Evolutionary conservation across 2,888 invertebrate species (phyloP).

Genomic region (Hofmannophila pseudospretella): DNA sequence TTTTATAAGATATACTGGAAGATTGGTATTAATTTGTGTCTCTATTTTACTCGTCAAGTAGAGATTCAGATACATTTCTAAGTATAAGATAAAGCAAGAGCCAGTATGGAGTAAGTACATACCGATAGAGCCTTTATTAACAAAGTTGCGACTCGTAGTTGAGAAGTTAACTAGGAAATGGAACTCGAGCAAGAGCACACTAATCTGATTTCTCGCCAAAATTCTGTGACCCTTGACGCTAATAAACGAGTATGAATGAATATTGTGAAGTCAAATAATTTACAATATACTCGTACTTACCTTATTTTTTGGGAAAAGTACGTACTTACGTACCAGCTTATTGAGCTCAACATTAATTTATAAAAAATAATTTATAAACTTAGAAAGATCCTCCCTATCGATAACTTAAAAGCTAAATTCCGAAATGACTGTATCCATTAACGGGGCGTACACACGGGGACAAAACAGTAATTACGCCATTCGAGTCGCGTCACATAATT

Average conservation of each 20-base stretch:
- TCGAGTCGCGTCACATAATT: conserved; percentile 66
- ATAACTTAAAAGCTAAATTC: conserved; percentile 21
- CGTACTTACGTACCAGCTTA: no score
- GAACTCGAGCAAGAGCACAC: conserved; percentile 18
- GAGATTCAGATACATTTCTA: no score
- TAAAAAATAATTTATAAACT: no score
- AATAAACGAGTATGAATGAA: no score
- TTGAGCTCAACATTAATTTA: no score
- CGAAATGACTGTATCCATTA: conserved; percentile 52
- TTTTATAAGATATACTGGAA: no score
- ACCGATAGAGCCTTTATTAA: conserved; percentile 33
- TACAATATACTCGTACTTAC: no score
- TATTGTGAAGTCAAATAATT: no score
- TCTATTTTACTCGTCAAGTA: no score
- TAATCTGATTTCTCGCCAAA: conserved; percentile 18
- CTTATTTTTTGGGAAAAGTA: no score
- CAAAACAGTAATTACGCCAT: conserved; percentile 67
- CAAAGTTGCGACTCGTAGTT: conserved; percentile 34
- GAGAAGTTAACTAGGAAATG: conserved; percentile 29
- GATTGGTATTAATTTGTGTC: no score
- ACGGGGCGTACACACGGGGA: conserved; percentile 41
- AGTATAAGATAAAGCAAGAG: no score
- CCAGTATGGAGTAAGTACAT: conserved; percentile 6
- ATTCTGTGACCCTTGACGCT: conserved; percentile 8
- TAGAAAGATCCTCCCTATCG: conserved; percentile 4